Evolutionary conservation across 2,797 vertebrate genomes (phyloP), one percentile per base, ranked within the genome.

Genomic region (Amniataba percoides): DNA sequence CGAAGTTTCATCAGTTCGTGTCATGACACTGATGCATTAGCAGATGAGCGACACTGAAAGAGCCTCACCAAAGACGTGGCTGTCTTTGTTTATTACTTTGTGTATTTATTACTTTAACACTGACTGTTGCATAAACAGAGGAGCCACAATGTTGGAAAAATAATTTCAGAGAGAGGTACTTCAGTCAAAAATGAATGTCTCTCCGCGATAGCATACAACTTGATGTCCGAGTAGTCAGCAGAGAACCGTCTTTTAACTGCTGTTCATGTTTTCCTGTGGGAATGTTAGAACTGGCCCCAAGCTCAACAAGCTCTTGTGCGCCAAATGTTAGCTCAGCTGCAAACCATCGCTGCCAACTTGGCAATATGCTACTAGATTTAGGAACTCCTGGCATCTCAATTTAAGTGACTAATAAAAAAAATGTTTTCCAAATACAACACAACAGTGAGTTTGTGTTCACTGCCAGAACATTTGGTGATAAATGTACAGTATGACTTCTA

Each of bases 291-390:
- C 53, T 59, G 57, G 53, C 43, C 45, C 13, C 40, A 25, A 36
- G 14, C 64, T 46, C 34, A 65, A 65, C 48, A 48, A 66, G 27
- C 62, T 69, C 23, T 23, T 36, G 5, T 40, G 65, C 74, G 62
- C 57, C 67, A 78, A 75, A 71, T 65, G 31, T 74, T 78, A 61
- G 67, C 61, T 74, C 61, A 64, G 69, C 70, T 71, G 46, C 43
- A 51, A 69, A 72, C 45, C 6, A 45, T 15, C 39, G 45, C 19
- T 59, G 74, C 67, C 80, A 81, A 61, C 16, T 34, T 84, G 43
- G 11, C 43, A 58, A 78, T 61, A 66, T 59, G 58, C 56, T 69
- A 80, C 14, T 31, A 36, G 46, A 76, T 60, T 58, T 60, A 71
- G 52, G 65, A 67, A 77, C 57, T 62, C 45, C n/a, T 67, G 73